A percentile compares a stretch with the other conserved stretches of the same genome.
phyloP scores from a whole-genome alignment of 2,888 invertebrate genomes.

The Chloroclysta siterata region DNA sequence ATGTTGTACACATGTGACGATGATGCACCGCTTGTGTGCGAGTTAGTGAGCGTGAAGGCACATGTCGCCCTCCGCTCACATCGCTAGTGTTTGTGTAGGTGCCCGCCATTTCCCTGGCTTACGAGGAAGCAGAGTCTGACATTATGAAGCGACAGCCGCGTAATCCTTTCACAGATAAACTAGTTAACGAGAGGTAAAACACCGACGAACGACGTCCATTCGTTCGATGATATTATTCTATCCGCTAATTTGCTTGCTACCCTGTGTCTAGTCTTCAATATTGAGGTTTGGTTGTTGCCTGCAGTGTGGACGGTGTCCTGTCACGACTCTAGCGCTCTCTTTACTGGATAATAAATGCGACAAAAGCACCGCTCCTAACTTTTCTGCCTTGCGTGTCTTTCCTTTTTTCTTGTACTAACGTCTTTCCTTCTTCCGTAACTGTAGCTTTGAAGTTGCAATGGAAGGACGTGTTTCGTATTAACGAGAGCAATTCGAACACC shows the following conservation, averaged over 20 bases:
- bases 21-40: conserved; percentile 69
- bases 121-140: conserved; percentile 99
- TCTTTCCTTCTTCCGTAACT: conserved; percentile 65
- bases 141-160: conserved; percentile 99
- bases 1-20: conserved; percentile 77
- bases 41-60: conserved; percentile 47
- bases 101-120: conserved; percentile 99
- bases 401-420: conserved; percentile 69
- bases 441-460: conserved; percentile 76
- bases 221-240: conserved; percentile 78
- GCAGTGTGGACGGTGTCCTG: conserved; percentile 70
- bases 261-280: conserved; percentile 80
- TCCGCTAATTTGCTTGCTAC: conserved; percentile 82
- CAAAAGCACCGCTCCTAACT: conserved; percentile 77
- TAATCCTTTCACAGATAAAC: conserved; percentile 98
- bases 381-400: conserved; percentile 80
- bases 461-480: conserved; percentile 67
- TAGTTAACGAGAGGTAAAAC: conserved; percentile 98
- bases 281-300: conserved; percentile 81
- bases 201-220: conserved; percentile 69
- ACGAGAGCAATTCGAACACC: conserved; percentile 39
- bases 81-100: conserved; percentile 89
- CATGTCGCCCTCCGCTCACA: conserved; percentile 64
- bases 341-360: conserved; percentile 76
- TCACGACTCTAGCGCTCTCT: conserved; percentile 60